Evolutionary conservation across 2,888 invertebrate species (phyloP), one percentile per base, ranked within the genome.

Genomic region (Junonia oenone): DNA sequence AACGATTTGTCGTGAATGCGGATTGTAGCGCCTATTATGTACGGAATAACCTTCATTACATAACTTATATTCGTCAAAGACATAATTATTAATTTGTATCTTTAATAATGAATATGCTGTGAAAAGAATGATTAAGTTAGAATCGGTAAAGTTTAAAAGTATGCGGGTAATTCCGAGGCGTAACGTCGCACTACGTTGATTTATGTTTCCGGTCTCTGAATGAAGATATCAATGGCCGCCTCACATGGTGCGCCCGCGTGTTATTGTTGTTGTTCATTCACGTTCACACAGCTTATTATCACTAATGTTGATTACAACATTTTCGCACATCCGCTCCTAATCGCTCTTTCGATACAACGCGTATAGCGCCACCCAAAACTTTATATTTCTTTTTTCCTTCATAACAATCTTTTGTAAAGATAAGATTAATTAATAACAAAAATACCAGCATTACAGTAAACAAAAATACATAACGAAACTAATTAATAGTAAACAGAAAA

Each of bases 171-270:
- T 71, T 71, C 68, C 64, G 64, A 63, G 68, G 50, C 64, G 68
- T 66, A 69, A 64, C 71, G 77, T 74, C 74, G 74, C 74, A 73
- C 71, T 68, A 71, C 76, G 76, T 73, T 83, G 83, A 85, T 87
- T 87, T 85, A 87, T 83, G 79, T 78, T 78, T 87, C 87, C 88
- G 81, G 75, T 75, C 65, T 65, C 65, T 85, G 84, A 86, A 87
- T 84, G 82, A 78, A 83, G 76, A 78, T 78, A 83, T 83, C 77
- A 85, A 81, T 79, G 80, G 76, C 69, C 76, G 73, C 71, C 76
- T 77, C 78, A 76, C 76, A 80, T 76, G 80, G 75, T 69, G 68
- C 72, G 73, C 66, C 64, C 63, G 64, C 52, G 59, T 66, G 64
- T 64, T 75, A 72, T 76, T 78, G 72, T 75, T 69, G 68, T 62